Base-by-base conservation (phyloP, 2,797 vertebrate genomes). In the Adelosebastes latens region DNA sequence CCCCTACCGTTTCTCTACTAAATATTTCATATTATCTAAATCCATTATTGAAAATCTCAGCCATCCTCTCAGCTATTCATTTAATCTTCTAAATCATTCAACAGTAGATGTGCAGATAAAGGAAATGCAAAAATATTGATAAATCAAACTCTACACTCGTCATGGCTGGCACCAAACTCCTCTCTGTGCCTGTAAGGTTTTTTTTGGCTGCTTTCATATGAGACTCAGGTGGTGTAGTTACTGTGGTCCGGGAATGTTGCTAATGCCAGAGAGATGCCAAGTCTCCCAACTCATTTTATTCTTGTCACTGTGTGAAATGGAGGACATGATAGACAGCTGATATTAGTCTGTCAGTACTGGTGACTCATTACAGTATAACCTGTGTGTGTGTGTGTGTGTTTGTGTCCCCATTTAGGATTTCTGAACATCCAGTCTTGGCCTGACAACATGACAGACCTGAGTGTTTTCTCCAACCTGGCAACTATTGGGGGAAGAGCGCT, bases 371-470 rank as follows among this genome's bases (percentile, higher is more conserved):
- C 20, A 46, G 36, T 42, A 34, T 84, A 89, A 91, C 74, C 39
- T n/a, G n/a, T 64, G 62, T 66, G 2, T 77, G 29, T 81, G 34
- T 82, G 12, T 52, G 13, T 39, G 34, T 69, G 66, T 85, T 12
- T 75, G 13, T 83, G 25, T 82, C 24, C 58, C 72, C 59, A 64
- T 88, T 83, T 89, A 99, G 98, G 98, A 60, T 99, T 95, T 88
- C 93, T 99, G 89, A 99, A 99, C 91, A 98, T 99, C 91, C 98
- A 99, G 77, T 99, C 98, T 0, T 99, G 98, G 98, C 98, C 98
- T 42, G 97, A 97, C 92, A 99, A 99, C 88, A 97, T 99, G 96
- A 98, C 98, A 5, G 98, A 99, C 89, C 95, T 99, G 89, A 97
- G 96, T 88, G 98, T 99, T 49, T 99, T 99, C 91, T 98, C 98